Evolutionary conservation across 2,888 invertebrate species (phyloP).

Genomic region (Macaria notata): DNA sequence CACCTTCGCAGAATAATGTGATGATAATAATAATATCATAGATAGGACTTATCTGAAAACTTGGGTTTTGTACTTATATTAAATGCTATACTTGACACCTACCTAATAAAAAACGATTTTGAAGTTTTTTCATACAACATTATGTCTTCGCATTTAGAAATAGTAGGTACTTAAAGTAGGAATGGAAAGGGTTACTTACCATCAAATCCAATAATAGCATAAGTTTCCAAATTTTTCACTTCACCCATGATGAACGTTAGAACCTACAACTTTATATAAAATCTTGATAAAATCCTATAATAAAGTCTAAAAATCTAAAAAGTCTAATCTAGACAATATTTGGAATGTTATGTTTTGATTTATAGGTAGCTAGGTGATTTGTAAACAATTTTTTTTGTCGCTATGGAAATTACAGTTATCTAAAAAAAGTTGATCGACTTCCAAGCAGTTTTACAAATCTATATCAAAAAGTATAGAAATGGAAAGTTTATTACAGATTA

Average conservation of each 20-base stretch:
- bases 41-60: too few species aligned
- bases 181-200: slow-evolving; percentile 72
- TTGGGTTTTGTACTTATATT: too few species aligned
- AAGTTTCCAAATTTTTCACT: slow-evolving; percentile 84
- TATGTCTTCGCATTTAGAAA: not conserved
- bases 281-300: not conserved
- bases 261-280: slow-evolving; percentile 8
- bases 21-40: too few species aligned
- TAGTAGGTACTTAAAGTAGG: not conserved
- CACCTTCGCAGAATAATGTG: too few species aligned
- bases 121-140: too few species aligned
- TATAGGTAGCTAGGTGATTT: slow-evolving; percentile 31
- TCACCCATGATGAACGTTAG: slow-evolving; percentile 49
- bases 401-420: slow-evolving; percentile 26
- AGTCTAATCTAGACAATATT: too few species aligned
- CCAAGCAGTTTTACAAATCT: too few species aligned
- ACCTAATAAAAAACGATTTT: too few species aligned
- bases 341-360: slow-evolving; percentile 18
- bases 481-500: too few species aligned
- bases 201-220: slow-evolving; percentile 91
- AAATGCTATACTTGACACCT: too few species aligned
- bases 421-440: too few species aligned
- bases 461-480: too few species aligned
- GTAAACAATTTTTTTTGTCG: slow-evolving; percentile 30
- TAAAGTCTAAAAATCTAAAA: slow-evolving; percentile 30